phyloP scores from a whole-genome alignment of 2,888 invertebrate species.

The Ametastegia equiseti region DNA sequence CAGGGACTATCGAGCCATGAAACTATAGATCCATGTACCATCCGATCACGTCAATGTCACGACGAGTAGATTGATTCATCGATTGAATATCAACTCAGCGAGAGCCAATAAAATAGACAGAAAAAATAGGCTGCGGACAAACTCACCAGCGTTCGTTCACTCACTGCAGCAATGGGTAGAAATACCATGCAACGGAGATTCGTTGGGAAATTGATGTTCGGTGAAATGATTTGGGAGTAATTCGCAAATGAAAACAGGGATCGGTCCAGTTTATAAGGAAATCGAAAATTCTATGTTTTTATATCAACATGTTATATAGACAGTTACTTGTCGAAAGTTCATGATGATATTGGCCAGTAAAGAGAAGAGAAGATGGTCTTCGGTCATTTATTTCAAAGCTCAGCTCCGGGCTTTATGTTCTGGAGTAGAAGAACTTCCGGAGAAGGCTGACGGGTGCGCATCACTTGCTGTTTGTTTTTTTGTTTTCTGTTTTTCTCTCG shows the following conservation, averaged over 20 bases:
- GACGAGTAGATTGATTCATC: constrained; percentile 73
- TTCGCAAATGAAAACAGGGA: not conserved
- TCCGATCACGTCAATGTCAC: constrained; percentile 70
- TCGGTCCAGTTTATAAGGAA: not conserved
- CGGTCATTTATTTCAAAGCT: constrained; percentile 33
- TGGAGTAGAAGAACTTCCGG: constrained; percentile 14
- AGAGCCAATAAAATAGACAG: constrained; percentile 68
- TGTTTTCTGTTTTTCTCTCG: constrained; percentile 40
- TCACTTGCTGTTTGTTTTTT: constrained; percentile 15
- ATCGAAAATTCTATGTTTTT: not conserved
- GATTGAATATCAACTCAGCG: constrained; percentile 68
- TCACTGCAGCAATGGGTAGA: not conserved
- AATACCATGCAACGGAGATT: constrained; percentile 26
- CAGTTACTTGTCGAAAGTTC: too few species aligned
- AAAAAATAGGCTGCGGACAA: constrained; percentile 62
- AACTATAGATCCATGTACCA: constrained; percentile 49
- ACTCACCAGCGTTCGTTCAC: not conserved
- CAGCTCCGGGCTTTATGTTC: constrained; percentile 11
- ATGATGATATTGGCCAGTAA: not conserved
- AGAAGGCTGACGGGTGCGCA: constrained; percentile 22
- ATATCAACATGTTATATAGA: too few species aligned
- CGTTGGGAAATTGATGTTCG: constrained; percentile 20
- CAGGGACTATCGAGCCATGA: constrained; percentile 32
- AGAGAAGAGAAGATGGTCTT: not conserved
- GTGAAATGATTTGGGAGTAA: constrained; percentile 22